Evolutionary conservation across 2,888 invertebrate genomes (phyloP).

Genomic region (Limnephilus rhombicus): DNA sequence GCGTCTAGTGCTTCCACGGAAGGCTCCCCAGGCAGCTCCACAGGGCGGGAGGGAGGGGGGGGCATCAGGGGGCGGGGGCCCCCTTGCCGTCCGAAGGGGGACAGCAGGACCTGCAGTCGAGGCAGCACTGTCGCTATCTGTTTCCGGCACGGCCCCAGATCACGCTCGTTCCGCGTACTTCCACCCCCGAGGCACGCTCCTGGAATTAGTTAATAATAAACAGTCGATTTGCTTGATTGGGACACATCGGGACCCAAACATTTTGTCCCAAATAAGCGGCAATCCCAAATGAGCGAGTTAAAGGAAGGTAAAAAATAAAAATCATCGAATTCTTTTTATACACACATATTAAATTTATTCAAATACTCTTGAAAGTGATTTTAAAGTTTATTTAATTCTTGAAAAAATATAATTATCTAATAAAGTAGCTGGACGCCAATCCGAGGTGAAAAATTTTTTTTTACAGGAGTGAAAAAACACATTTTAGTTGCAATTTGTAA

Average conservation of each 20-base stretch:
- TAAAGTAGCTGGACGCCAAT: no score
- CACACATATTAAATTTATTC: no score
- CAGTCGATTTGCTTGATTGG: not conserved
- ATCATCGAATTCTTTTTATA: no score
- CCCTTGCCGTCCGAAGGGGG: conserved; percentile 68
- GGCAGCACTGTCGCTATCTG: conserved; percentile 79
- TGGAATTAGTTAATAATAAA: conserved; percentile 67
- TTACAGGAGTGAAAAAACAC: no score
- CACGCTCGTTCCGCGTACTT: conserved; percentile 66
- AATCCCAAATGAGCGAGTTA: no score
- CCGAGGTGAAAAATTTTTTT: no score
- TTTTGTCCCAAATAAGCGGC: not conserved
- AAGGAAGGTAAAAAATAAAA: no score
- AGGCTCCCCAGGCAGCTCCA: conserved; percentile 75
- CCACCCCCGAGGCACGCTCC: conserved; percentile 72
- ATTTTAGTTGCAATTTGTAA: no score
- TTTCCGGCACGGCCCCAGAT: conserved; percentile 72
- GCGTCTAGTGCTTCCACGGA: conserved; percentile 78
- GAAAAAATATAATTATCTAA: no score
- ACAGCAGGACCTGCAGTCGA: conserved; percentile 78
- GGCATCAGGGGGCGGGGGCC: conserved; percentile 55
- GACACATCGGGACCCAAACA: not conserved
- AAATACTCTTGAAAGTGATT: no score
- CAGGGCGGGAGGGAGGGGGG: conserved; percentile 79
- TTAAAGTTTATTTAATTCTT: no score